Percentiles rank a stretch among this genome's conserved stretches.
Conservation (phyloP, 1,140 invertebrate genomes). For the Tetragonula clypearis region DNA sequence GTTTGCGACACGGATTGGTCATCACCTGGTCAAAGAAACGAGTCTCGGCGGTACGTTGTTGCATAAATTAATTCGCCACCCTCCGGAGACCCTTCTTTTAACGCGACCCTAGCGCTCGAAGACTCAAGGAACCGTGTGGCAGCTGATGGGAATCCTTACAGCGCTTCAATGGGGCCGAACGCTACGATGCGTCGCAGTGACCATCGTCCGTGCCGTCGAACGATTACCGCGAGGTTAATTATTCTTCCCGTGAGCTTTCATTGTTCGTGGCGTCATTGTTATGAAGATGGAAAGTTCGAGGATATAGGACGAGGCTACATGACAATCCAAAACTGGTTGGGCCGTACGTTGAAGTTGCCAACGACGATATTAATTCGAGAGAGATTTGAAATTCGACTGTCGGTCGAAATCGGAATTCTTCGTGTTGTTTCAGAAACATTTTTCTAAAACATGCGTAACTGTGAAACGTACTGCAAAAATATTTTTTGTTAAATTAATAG, state of each 20-base stretch:
- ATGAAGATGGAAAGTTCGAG: constrained; percentile 29
- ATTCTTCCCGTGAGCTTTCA: constrained; percentile 31
- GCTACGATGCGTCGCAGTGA: constrained; percentile 36
- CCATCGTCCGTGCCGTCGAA: constrained; percentile 39
- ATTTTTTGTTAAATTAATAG: too few species aligned
- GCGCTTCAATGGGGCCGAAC: constrained; percentile 28
- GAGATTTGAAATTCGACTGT: neutral
- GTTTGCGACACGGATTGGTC: constrained; percentile 69
- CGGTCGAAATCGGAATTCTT: too few species aligned
- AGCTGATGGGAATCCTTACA: constrained; percentile 68
- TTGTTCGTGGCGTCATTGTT: constrained; percentile 33
- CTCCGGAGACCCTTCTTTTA: constrained; percentile 61
- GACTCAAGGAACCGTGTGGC: constrained; percentile 39
- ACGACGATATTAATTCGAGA: neutral
- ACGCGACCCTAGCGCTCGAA: constrained; percentile 5
- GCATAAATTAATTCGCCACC: constrained; percentile 77
- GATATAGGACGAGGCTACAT: neutral
- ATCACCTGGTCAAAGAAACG: constrained; percentile 75
- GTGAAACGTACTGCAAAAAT: too few species aligned
- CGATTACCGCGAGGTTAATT: constrained; percentile 55
- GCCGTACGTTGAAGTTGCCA: neutral
- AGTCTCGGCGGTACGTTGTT: constrained; percentile 60
- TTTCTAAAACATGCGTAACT: neutral
- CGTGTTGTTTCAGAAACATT: neutral
- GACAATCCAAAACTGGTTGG: constrained; percentile 5